These are phyloP conservation scores for Tokudaia tokunoshimensis DNA, from an alignment of 2,797 vertebrate genomes.

Conservation along the genomic window DNA sequence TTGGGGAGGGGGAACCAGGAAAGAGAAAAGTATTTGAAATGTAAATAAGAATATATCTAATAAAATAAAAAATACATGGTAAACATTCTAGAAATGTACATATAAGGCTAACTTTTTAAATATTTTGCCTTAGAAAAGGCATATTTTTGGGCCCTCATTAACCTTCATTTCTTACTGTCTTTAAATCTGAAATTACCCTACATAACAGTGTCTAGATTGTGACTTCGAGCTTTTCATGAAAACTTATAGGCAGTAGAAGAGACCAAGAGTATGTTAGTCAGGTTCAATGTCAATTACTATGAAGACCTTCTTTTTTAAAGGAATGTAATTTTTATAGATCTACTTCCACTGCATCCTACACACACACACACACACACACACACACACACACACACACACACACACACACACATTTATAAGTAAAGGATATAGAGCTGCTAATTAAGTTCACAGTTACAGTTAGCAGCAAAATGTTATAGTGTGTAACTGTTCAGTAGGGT, in stretches of 20 bases:
- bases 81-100: neutral
- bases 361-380: too few relatives aligned
- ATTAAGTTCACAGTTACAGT: neutral
- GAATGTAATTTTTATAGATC: neutral
- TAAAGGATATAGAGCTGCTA: neutral
- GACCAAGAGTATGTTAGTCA: neutral
- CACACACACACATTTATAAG: too few relatives aligned
- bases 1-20: too few relatives aligned
- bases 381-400: too few relatives aligned
- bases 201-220: rapidly evolving
- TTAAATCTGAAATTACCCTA: neutral
- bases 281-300: neutral
- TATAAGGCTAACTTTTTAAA: neutral
- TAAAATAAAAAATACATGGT: neutral
- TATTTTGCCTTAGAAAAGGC: neutral
- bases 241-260: neutral
- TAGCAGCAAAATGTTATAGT: neutral
- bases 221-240: neutral
- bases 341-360: neutral
- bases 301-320: neutral
- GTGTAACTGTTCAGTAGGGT: rapidly evolving
- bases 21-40: too few relatives aligned
- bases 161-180: neutral
- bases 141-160: neutral
- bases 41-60: too few relatives aligned